A percentile compares a stretch with the other conserved stretches of the same genome.
Evolutionary conservation across 2,888 invertebrate species (phyloP).

Genomic region (Seira sanloemensis): DNA sequence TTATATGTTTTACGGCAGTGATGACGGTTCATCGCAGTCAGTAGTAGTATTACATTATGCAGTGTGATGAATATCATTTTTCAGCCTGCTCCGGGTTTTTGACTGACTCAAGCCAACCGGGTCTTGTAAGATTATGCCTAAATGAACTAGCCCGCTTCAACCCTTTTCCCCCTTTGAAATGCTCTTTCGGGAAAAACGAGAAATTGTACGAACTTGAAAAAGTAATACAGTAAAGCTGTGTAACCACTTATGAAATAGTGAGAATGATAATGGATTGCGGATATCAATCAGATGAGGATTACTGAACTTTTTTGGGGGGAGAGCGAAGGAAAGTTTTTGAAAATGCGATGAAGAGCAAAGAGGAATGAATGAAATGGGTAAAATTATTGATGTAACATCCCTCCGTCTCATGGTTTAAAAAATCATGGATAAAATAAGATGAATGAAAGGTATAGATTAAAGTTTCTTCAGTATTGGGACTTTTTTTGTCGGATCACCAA

Average conservation of each 20-base stretch:
- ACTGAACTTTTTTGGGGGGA: background rate
- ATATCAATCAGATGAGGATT: slow-evolving; percentile 45
- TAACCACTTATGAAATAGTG: slow-evolving; percentile 11
- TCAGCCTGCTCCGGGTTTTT: background rate
- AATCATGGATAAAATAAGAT: background rate
- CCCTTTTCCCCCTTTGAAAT: background rate
- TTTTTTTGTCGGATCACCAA: no score
- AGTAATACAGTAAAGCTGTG: background rate
- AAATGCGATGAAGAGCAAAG: background rate
- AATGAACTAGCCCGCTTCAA: background rate
- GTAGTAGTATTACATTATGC: background rate
- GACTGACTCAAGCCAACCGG: background rate
- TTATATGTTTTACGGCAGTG: background rate
- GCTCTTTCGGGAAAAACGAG: background rate
- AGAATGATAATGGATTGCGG: slow-evolving; percentile 21
- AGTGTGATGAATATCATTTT: background rate
- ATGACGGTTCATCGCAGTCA: background rate
- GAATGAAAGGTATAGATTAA: no score
- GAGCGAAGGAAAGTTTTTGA: background rate
- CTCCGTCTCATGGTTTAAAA: slow-evolving; percentile 11
- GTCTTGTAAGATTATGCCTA: no score
- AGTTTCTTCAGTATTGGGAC: no score
- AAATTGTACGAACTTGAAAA: background rate
- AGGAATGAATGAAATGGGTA: slow-evolving; percentile 2
- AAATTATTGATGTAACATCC: slow-evolving; percentile 55